Evolutionary conservation across 2,888 invertebrate genomes (phyloP).

Genomic region (Dysmachus trigonus): DNA sequence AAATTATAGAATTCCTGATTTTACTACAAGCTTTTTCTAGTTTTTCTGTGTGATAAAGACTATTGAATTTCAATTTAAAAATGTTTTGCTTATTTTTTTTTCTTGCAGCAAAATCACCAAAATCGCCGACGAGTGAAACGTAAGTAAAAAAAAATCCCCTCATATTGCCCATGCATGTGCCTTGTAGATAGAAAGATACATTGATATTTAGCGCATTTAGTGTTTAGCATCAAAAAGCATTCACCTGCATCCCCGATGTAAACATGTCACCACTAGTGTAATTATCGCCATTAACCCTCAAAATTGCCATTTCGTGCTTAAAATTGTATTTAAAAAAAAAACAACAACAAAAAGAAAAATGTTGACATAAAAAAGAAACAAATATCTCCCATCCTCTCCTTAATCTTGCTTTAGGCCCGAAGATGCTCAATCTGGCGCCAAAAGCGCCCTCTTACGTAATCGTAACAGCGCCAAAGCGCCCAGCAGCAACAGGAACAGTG

Average conservation of each 20-base stretch:
- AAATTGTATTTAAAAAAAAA: slow-evolving; percentile 7
- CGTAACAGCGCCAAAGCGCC: slow-evolving; percentile 12
- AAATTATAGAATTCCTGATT: background rate
- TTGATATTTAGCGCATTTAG: background rate
- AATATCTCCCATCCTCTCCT: slow-evolving; percentile 33
- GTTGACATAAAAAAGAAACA: background rate
- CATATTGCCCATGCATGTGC: background rate
- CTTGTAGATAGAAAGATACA: background rate
- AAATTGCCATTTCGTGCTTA: slow-evolving; percentile 13
- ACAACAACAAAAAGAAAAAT: background rate
- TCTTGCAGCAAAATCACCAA: slow-evolving; percentile 61
- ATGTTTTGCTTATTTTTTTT: slow-evolving; percentile 9
- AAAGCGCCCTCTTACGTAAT: slow-evolving; percentile 28
- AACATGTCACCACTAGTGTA: background rate
- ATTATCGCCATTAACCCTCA: slow-evolving; percentile 5
- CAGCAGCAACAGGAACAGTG: slow-evolving; percentile 50
- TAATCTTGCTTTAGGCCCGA: slow-evolving; percentile 32
- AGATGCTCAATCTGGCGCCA: slow-evolving; percentile 22
- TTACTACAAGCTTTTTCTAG: background rate
- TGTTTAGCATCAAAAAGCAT: background rate
- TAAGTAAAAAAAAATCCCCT: slow-evolving; percentile 56
- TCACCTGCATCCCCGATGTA: slow-evolving; percentile 4
- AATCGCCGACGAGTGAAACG: slow-evolving; percentile 63
- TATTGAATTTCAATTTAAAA: background rate
- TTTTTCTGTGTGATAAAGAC: background rate